Base-by-base conservation (phyloP, 2,113 vertebrate genomes). In the Silurus meridionalis region DNA sequence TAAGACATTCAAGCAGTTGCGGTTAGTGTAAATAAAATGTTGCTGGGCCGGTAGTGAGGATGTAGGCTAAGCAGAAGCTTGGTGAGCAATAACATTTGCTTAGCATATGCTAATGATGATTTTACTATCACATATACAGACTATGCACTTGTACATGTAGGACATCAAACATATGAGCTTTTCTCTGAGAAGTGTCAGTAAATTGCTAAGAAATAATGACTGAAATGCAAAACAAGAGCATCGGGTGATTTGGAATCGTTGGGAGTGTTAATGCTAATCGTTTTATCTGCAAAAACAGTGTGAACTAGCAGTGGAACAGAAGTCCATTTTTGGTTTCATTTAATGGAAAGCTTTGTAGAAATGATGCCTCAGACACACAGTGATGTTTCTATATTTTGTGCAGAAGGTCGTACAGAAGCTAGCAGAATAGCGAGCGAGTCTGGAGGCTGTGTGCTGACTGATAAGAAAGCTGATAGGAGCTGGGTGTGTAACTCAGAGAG, bases 381-480 rank as follows among this genome's bases (percentile, higher is more conserved):
- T 17, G 4, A 58, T 79, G 25, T 58, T 58, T 58, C 17, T 9
- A 53, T 53, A 53, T 19, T 64, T 71, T 84, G 37, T 64, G 79
- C 69, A 53, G 10, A 63, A 64, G 57, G 52, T 57, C 9, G 14
- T 37, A 21, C 13, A 8, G 21, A 52, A 21, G 48, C 60, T 37
- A 71, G 58, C 64, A 58, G 66, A 71, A 25, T 15, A 55, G 57
- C 23, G 55, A 46, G 85, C 50, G 85, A 80, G 85, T 53, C 79
- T 63, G 23, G 1, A 52, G 67, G 10, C 66, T 86, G 85, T 8
- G n/a, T 8, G 50, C 66, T 11, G 2, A 15, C 46, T 61, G 85
- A 86, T 82, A 86, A 82, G 58, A 37, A 61, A 46, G 15, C 28
- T 74, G 85, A 86, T 86, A 86, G 28, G 79, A 23, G 9, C 50